These are phyloP conservation scores for Ochropacha duplaris DNA, from an alignment of 2,888 invertebrate genomes.

Conservation along the genomic window DNA sequence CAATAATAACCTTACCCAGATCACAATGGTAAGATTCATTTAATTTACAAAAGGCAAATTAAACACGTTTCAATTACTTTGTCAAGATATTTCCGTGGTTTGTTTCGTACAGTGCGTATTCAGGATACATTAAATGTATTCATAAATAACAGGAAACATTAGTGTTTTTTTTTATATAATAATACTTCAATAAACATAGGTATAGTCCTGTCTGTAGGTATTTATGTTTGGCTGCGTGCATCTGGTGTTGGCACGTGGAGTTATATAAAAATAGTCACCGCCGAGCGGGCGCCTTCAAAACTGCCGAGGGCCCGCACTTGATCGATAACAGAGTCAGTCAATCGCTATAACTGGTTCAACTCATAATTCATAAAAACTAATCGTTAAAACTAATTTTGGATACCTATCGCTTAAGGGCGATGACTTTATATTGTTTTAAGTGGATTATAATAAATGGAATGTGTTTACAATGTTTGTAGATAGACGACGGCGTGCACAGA, in stretches of 20 bases:
- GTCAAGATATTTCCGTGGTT: too few species aligned
- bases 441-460: not conserved
- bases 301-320: slow-evolving; percentile 34
- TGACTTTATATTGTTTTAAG: not conserved
- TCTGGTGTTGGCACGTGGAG: slow-evolving; percentile 47
- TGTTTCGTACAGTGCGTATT: too few species aligned
- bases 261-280: slow-evolving; percentile 40
- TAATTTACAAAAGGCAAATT: too few species aligned
- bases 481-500: too few species aligned
- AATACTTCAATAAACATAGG: not conserved
- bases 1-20: too few species aligned
- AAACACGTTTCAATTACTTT: too few species aligned
- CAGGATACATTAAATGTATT: too few species aligned
- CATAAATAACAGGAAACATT: too few species aligned
- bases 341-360: not conserved
- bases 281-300: slow-evolving; percentile 36
- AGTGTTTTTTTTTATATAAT: too few species aligned
- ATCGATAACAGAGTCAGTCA: slow-evolving; percentile 11
- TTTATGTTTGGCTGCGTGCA: slow-evolving; percentile 31
- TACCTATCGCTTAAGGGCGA: not conserved
- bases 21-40: too few species aligned
- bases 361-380: not conserved
- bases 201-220: not conserved
- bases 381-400: not conserved
- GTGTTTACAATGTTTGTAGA: not conserved